Evolutionary conservation across 2,113 vertebrate species (phyloP).

Genomic region (Serilophus lunatus): DNA sequence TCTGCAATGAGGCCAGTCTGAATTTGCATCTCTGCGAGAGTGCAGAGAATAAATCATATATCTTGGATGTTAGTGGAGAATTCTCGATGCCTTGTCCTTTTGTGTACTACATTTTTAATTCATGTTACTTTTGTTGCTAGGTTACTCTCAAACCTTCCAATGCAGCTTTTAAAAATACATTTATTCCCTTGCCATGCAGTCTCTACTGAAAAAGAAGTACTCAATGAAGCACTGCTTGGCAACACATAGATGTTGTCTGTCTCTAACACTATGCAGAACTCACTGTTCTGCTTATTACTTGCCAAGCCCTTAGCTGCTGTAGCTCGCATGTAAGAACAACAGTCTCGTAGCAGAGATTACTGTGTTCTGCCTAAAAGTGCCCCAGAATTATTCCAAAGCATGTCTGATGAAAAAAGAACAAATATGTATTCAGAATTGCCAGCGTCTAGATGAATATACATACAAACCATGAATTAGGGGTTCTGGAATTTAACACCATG

Average conservation of each 20-base stretch:
- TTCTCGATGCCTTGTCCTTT: not conserved
- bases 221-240: not conserved
- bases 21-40: not conserved
- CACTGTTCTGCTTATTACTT: not conserved
- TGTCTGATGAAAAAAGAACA: not conserved
- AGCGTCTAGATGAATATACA: not conserved
- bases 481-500: not conserved
- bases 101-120: not conserved
- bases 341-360: not conserved
- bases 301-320: fast-evolving
- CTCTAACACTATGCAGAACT: not conserved
- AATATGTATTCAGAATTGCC: not conserved
- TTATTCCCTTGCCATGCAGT: not conserved
- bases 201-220: not conserved
- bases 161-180: not conserved
- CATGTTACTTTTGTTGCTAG: not conserved
- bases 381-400: not conserved
- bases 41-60: not conserved
- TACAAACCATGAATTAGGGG: not conserved
- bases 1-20: not conserved
- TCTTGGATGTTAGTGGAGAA: not conserved
- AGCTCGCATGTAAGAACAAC: not conserved
- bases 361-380: not conserved
- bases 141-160: not conserved
- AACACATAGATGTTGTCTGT: not conserved